A percentile compares a stretch with the other conserved stretches of the same genome.
Conservation (phyloP, 2,113 vertebrate genomes). For the Upupa epops region DNA sequence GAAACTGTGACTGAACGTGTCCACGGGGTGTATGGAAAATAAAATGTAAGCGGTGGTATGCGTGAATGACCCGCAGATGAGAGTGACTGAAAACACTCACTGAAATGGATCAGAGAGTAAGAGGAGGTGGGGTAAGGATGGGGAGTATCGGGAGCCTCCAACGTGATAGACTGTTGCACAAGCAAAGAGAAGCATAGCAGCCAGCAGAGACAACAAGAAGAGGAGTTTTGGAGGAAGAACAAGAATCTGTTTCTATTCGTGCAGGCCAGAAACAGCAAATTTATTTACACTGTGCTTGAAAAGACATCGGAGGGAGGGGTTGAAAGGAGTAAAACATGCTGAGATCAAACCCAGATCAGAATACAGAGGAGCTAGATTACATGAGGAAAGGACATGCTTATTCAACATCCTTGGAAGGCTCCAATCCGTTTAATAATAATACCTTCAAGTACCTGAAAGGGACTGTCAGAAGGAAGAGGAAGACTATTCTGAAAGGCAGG, state of each 20-base stretch:
- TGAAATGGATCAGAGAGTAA: not conserved
- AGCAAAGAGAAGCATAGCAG: not conserved
- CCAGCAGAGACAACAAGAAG: not conserved
- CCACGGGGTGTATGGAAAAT: not conserved
- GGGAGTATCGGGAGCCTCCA: not conserved
- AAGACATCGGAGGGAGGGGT: not conserved
- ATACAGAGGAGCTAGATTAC: not conserved
- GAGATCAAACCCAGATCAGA: not conserved
- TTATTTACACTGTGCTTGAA: not conserved
- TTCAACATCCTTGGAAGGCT: no score
- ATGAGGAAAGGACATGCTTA: not conserved
- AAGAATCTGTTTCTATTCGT: not conserved
- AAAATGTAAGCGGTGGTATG: not conserved
- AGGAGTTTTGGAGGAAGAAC: not conserved
- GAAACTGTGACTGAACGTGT: conserved; percentile 25
- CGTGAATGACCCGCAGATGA: conserved; percentile 10
- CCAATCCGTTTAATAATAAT: no score
- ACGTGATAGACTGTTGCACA: not conserved
- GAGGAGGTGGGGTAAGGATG: not conserved
- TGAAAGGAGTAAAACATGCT: not conserved
- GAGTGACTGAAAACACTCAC: not conserved
- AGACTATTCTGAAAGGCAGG: no score
- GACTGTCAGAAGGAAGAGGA: no score
- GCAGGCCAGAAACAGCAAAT: not conserved
- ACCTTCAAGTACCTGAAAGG: no score